A percentile compares a stretch with the other conserved stretches of the same genome.
Evolutionary conservation across 2,797 vertebrate species (phyloP).

Genomic region (Dendrocincla tyrannina): DNA sequence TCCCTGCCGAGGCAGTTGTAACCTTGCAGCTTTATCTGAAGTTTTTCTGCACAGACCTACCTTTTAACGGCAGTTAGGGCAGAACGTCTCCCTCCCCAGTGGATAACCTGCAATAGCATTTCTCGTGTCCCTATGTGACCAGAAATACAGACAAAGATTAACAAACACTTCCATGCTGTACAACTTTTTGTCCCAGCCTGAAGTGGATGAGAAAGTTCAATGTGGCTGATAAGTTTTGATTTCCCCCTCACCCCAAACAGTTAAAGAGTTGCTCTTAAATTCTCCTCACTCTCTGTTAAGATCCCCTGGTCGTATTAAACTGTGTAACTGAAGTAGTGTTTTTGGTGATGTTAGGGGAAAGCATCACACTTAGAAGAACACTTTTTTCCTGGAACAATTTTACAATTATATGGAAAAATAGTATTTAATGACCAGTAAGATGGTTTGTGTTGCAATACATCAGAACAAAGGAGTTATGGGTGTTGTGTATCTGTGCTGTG

Average conservation of each 20-base stretch:
- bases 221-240: neutral
- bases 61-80: neutral
- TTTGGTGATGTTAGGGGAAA: neutral
- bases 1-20: neutral
- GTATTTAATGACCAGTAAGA: neutral
- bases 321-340: neutral
- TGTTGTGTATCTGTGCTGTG: fast-evolving
- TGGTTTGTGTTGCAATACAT: neutral
- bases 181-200: neutral
- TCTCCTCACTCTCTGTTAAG: neutral
- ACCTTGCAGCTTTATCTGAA: neutral
- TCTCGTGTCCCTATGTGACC: neutral
- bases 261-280: neutral
- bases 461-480: neutral
- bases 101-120: neutral
- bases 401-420: neutral
- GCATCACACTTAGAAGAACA: neutral
- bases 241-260: neutral
- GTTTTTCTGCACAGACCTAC: neutral
- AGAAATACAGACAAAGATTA: neutral
- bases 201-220: neutral
- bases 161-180: neutral
- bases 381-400: neutral
- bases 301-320: neutral
- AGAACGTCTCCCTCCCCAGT: neutral